Percentiles rank a stretch among this genome's conserved stretches.
Conservation (phyloP, 2,888 invertebrate species). For the Hemaris fuciformis region DNA sequence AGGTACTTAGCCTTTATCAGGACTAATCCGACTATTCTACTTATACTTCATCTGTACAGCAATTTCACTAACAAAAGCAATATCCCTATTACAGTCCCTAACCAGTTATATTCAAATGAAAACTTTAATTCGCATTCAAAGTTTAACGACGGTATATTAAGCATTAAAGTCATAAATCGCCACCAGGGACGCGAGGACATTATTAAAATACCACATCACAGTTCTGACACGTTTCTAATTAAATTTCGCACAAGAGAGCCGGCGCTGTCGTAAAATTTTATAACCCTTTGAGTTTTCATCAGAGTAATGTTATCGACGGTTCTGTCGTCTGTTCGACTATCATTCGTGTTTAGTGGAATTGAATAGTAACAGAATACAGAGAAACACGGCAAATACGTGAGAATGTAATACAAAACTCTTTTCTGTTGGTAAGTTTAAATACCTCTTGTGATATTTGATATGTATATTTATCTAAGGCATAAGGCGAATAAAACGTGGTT, state of each 20-base stretch:
- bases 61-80: background rate
- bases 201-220: conserved; percentile 72
- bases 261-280: conserved; percentile 65
- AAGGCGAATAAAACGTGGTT: too few species aligned
- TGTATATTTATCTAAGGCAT: too few species aligned
- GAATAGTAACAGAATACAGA: background rate
- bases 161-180: conserved; percentile 57
- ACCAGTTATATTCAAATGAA: conserved; percentile 45
- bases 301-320: conserved; percentile 48
- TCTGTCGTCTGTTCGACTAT: conserved; percentile 23
- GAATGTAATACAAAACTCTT: too few species aligned
- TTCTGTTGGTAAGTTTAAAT: too few species aligned
- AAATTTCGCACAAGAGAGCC: conserved; percentile 68
- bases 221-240: conserved; percentile 66
- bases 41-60: background rate
- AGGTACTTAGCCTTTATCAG: too few species aligned
- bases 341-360: background rate
- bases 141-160: conserved; percentile 50
- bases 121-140: conserved; percentile 52
- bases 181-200: conserved; percentile 55
- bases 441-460: too few species aligned
- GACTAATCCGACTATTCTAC: background rate
- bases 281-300: conserved; percentile 64
- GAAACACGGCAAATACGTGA: too few species aligned
- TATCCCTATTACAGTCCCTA: background rate